Base-by-base conservation (phyloP, 2,113 vertebrate genomes). In the Callionymus lyra region DNA sequence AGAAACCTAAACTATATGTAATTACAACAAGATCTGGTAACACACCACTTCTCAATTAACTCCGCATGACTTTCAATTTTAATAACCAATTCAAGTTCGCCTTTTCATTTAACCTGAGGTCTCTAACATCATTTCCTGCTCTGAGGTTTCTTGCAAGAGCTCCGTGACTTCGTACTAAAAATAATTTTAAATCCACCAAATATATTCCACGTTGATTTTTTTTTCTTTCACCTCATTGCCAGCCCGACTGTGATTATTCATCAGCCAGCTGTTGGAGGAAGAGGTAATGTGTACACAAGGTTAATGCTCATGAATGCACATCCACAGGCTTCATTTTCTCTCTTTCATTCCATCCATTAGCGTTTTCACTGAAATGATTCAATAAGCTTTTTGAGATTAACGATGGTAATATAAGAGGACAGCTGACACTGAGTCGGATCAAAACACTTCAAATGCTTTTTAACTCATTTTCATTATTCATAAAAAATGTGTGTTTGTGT, bases 241-340 rank as follows among this genome's bases (percentile, higher is more conserved):
- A 27, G 19, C 41, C 38, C 47, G 59, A 16, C 4, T 44, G 50
- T 51, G 47, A 51, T 46, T 44, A 47, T 45, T 61, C 41, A 52
- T 63, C 41, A 57, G 58, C 50, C 10, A 18, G 11, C 44, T 47
- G 18, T 49, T 36, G 47, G n/a, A 34, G 32, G 21, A 42, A 16
- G 14, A 37, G 43, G 62, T 38, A 21, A 35, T 1, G 31, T 47
- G 15, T 32, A 38, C 31, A 41, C 4, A 37, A 9, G 2, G 9
- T 41, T 12, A 32, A 50, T 8, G 14, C 16, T 51, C 14, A 58
- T 47, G 12, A 27, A 18, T 46, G 38, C 8, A 36, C 31, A 34
- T 39, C 36, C 18, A 41, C 13, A 1, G 49, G 35, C 35, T 1
- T 6, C 13, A 34, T 14, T 31, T 6, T 36, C 17, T 36, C 17